phyloP scores from a whole-genome alignment of 1,140 invertebrate genomes.

The Anthonomus grandis region DNA sequence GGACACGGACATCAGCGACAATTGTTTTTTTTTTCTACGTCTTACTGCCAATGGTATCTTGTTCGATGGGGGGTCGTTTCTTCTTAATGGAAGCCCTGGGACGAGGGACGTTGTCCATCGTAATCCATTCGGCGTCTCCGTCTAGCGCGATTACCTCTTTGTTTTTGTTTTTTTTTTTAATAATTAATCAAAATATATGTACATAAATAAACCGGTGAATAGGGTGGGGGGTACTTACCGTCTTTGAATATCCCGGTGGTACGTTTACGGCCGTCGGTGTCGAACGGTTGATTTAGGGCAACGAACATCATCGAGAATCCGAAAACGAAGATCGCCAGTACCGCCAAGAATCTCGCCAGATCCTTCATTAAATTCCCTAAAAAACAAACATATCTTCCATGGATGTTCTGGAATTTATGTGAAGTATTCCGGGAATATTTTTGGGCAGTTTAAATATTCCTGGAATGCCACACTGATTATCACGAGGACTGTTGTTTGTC shows the following conservation, averaged over 20 bases:
- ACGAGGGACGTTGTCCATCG: slow-evolving; percentile 42
- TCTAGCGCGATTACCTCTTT: neutral
- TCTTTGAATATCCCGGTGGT: slow-evolving; percentile 61
- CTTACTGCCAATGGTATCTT: slow-evolving; percentile 23
- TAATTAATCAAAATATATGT: no score
- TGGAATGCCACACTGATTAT: no score
- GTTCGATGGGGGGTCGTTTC: slow-evolving; percentile 17
- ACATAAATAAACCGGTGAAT: neutral
- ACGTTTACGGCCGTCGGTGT: slow-evolving; percentile 3
- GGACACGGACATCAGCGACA: neutral
- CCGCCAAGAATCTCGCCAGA: slow-evolving; percentile 91
- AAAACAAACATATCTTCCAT: neutral
- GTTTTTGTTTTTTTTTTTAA: no score
- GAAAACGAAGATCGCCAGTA: slow-evolving; percentile 95
- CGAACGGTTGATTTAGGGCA: slow-evolving; percentile 89
- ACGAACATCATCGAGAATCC: slow-evolving; percentile 98
- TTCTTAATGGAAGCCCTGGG: slow-evolving; percentile 39
- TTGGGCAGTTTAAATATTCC: no score
- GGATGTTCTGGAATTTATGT: no score
- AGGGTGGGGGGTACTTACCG: slow-evolving; percentile 73
- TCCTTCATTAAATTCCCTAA: slow-evolving; percentile 77
- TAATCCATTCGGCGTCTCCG: slow-evolving; percentile 49
- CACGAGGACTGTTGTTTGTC: no score
- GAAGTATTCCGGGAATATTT: no score
- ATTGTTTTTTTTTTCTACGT: neutral